Base-by-base conservation (phyloP, 2,113 vertebrate species). In the Grammomys surdaster region DNA sequence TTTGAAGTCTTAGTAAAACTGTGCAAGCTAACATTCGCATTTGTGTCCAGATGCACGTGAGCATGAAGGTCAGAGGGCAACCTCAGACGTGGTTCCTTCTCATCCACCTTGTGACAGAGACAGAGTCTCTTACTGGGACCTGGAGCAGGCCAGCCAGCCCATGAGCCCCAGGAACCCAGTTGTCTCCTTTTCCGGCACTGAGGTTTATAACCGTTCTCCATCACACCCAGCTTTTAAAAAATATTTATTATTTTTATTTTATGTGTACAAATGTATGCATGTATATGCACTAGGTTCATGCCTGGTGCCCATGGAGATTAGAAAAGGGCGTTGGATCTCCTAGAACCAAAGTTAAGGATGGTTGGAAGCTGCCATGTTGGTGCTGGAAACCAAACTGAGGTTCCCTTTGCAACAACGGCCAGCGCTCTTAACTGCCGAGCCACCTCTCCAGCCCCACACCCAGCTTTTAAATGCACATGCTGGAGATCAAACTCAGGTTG, bases 11-110 rank as follows among this genome's bases (percentile, higher is more conserved):
- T 46, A 91, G 46, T 67, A 82, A 89, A 95, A 70, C 46, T 73
- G 63, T 36, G 69, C 22, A 86, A 48, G 63, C 12, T 33, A 87
- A 5, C 31, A 31, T 43, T 65, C 56, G 20, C 5, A 16, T 33
- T 19, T 0, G 0, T 36, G 46, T 14, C 31, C 17, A 67, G 63
- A 46, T 14, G 13, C 43, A 0, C 10, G 0, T 14, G 43, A 20
- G 10, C 6, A 0, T 36, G 63, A n/a, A 67, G 85, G 31, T 14
- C 63, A 67, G 43, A 48, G 40, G 56, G 40, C 26, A 46, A 51
- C 63, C 26, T 86, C 63, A 22, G 24, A 24, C 11, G 3, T 14
- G 36, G 36, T 28, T 82, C 22, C 58, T 82, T 31, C 24, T 86
- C 60, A 69, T 33, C 43, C 5, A 69, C 63, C 43, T 67, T 3